Conservation (phyloP, 2,113 vertebrate species). For the Passer domesticus region DNA sequence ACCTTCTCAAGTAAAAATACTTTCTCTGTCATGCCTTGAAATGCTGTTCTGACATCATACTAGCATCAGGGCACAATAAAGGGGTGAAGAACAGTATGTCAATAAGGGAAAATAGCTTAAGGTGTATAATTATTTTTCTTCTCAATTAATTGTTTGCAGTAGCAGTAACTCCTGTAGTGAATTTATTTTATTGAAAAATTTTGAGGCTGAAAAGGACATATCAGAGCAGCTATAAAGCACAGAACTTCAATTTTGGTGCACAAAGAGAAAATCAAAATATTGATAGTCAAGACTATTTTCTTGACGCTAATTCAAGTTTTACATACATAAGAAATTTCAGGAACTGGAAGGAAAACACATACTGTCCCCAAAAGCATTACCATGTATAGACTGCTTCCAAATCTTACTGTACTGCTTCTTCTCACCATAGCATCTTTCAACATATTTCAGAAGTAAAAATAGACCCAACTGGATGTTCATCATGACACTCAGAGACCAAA, state of each 20-base stretch:
- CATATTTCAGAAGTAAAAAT: constrained; percentile 38
- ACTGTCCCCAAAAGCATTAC: not conserved
- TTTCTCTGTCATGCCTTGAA: not conserved
- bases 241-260: not conserved
- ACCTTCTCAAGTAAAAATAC: not conserved
- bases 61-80: not conserved
- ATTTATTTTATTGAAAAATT: not conserved
- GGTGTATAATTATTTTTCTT: not conserved
- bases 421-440: constrained; percentile 10
- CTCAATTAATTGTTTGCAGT: not conserved
- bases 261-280: not conserved
- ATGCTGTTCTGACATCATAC: not conserved
- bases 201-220: not conserved
- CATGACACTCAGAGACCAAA: constrained; percentile 13
- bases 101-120: not conserved
- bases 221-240: not conserved
- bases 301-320: not conserved
- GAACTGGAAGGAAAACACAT: not conserved
- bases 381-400: not conserved
- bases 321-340: not conserved
- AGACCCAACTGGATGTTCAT: constrained; percentile 34
- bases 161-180: not conserved
- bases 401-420: not conserved
- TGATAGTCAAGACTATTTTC: not conserved
- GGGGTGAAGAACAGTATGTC: not conserved